Conservation (phyloP, 2,113 vertebrate genomes). For the Psephotus haematonotus region DNA sequence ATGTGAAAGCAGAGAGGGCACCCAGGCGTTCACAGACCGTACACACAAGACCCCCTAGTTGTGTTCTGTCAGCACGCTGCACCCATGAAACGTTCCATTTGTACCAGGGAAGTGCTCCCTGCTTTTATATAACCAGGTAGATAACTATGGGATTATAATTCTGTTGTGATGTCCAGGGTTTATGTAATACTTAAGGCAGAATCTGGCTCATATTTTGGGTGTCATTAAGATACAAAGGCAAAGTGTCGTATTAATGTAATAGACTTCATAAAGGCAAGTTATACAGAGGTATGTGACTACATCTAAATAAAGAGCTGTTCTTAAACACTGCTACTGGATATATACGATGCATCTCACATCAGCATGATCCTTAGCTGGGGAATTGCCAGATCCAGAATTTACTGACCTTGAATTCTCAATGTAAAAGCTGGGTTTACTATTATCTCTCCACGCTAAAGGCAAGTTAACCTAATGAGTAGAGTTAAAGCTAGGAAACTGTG, state of each 20-base stretch:
- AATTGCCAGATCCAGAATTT: background rate
- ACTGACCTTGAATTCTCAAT: background rate
- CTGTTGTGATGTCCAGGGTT: background rate
- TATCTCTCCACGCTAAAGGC: background rate
- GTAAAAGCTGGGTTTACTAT: background rate
- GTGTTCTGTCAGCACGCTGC: background rate
- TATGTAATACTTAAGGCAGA: background rate
- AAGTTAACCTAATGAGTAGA: background rate
- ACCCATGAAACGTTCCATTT: background rate
- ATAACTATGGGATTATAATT: background rate
- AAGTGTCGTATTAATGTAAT: background rate
- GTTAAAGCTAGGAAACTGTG: background rate
- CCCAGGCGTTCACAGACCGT: background rate
- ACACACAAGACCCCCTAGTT: background rate
- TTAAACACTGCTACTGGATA: background rate
- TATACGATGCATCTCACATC: accelerated
- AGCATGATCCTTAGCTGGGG: background rate
- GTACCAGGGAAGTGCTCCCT: background rate
- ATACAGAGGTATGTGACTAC: background rate
- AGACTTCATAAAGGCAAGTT: background rate
- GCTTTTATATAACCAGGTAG: background rate
- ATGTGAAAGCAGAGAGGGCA: constrained; percentile 16
- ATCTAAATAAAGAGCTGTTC: background rate
- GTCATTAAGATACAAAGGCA: background rate
- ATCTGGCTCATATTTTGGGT: background rate